Evolutionary conservation across 2,113 vertebrate species (phyloP).

Genomic region (sheep (Ovis aries)): DNA sequence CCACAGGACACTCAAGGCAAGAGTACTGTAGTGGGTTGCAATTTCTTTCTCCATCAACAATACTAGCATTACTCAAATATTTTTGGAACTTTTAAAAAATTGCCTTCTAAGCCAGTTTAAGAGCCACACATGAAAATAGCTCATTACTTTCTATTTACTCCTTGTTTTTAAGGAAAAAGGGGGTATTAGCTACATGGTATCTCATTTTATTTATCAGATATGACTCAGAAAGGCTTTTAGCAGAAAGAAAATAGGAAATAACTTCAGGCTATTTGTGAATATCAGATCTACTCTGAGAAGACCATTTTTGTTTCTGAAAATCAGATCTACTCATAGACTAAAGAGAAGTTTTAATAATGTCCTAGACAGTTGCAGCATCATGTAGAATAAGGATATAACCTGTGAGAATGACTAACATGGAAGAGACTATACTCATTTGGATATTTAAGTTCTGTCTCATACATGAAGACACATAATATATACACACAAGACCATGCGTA

Average conservation of each 20-base stretch:
- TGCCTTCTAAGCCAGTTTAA: slow-evolving; percentile 5
- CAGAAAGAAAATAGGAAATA: slow-evolving; percentile 45
- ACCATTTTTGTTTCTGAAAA: slow-evolving; percentile 33
- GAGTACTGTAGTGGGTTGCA: neutral
- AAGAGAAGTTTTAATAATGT: slow-evolving; percentile 40
- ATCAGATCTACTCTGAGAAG: slow-evolving; percentile 5
- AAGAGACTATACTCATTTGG: neutral
- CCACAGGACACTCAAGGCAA: neutral
- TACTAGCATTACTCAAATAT: slow-evolving; percentile 36
- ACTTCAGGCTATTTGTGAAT: slow-evolving; percentile 35
- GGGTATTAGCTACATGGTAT: neutral
- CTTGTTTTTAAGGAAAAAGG: slow-evolving; percentile 29
- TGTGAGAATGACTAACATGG: neutral
- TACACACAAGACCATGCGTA: neutral
- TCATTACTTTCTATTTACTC: slow-evolving; percentile 38
- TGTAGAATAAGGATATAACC: slow-evolving; percentile 6
- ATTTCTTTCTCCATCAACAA: neutral
- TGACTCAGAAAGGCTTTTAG: slow-evolving; percentile 47
- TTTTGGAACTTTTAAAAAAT: slow-evolving; percentile 15
- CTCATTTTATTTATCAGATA: slow-evolving; percentile 26
- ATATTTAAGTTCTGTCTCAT: neutral
- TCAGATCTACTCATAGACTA: neutral
- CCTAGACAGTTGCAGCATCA: slow-evolving; percentile 2
- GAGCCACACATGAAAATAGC: slow-evolving; percentile 7
- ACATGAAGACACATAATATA: neutral